phyloP scores from a whole-genome alignment of 2,888 invertebrate species.

The Achlya flavicornis region DNA sequence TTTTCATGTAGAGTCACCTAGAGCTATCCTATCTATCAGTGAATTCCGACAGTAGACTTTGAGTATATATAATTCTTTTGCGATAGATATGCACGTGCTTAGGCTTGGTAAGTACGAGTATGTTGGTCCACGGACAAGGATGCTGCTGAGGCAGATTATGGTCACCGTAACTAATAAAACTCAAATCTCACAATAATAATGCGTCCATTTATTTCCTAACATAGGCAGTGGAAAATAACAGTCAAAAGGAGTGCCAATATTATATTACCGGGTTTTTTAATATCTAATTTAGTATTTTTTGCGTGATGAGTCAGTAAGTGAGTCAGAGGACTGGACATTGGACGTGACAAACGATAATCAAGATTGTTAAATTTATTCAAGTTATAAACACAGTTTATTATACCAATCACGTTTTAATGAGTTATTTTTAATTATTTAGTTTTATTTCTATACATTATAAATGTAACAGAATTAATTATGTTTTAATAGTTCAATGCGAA shows the following conservation, averaged over 20 bases:
- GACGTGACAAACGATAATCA: neutral
- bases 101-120: too few species aligned
- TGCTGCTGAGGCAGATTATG: too few species aligned
- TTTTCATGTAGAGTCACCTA: too few species aligned
- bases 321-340: neutral
- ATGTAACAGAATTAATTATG: neutral
- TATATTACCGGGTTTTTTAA: neutral
- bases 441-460: neutral
- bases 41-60: too few species aligned
- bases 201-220: neutral
- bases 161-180: too few species aligned
- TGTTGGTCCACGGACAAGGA: too few species aligned
- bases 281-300: neutral
- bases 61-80: too few species aligned
- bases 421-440: conserved; percentile 3
- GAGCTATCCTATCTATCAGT: too few species aligned
- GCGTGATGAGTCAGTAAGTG: neutral
- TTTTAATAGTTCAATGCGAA: neutral
- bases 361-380: conserved; percentile 4
- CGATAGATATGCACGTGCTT: too few species aligned
- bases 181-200: neutral
- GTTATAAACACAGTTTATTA: conserved; percentile 2
- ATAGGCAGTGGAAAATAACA: conserved; percentile 2
- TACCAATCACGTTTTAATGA: neutral
- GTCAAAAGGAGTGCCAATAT: neutral